A percentile compares a stretch with the other conserved stretches of the same genome.
These are phyloP conservation scores for Rhea pennata DNA, from an alignment of 2,113 vertebrate species.

Conservation along the genomic window DNA sequence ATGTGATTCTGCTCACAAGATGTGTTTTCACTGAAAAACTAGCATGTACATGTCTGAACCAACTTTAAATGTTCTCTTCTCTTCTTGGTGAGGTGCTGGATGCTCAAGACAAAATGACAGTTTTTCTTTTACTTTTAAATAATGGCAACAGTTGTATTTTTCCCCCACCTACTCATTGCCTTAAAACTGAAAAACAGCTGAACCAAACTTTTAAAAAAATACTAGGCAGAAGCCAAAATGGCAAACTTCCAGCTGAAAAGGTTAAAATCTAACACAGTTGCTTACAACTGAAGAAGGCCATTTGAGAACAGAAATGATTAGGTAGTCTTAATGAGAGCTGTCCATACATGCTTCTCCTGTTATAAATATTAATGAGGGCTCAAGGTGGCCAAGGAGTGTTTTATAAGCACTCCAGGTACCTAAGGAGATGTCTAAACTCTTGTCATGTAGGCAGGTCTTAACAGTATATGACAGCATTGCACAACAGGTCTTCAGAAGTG, in stretches of 20 bases:
- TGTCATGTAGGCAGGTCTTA: background rate
- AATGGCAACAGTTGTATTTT: background rate
- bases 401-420: background rate
- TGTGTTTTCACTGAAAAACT: slow-evolving; percentile 24
- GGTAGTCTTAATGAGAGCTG: background rate
- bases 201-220: slow-evolving; percentile 6
- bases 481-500: background rate
- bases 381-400: background rate
- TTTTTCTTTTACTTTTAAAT: background rate
- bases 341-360: background rate
- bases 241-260: background rate
- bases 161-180: background rate
- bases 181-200: slow-evolving; percentile 16
- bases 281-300: background rate
- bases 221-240: background rate
- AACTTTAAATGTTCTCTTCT: background rate
- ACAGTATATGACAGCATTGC: background rate
- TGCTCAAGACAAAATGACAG: slow-evolving; percentile 25
- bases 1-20: background rate
- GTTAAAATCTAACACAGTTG: background rate
- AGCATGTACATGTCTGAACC: background rate
- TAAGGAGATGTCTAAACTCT: background rate
- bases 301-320: background rate
- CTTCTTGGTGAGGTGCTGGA: background rate
- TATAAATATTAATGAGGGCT: background rate